phyloP scores from a whole-genome alignment of 2,888 invertebrate species.

The Cylindroiulus punctatus region DNA sequence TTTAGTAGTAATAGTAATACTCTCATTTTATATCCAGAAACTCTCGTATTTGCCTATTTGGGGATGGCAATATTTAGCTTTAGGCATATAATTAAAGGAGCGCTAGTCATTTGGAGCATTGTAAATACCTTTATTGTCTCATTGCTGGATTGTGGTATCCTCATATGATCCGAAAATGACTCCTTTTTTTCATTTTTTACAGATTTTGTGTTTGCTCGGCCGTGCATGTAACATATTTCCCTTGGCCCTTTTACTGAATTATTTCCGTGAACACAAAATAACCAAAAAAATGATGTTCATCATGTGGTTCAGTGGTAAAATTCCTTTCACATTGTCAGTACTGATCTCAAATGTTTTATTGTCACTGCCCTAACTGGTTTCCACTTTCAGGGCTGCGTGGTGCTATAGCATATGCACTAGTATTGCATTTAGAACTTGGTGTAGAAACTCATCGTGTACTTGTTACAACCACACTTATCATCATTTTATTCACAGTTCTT shows the following conservation, averaged over 20 bases:
- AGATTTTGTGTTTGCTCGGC: conserved; percentile 85
- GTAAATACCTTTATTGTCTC: conserved; percentile 65
- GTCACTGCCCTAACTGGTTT: background rate
- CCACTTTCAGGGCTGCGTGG: conserved; percentile 79
- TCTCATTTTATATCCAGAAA: conserved; percentile 71
- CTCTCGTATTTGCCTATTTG: conserved; percentile 98
- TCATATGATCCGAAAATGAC: background rate
- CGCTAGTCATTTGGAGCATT: conserved; percentile 94
- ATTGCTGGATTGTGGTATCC: background rate
- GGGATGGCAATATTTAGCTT: conserved; percentile 95
- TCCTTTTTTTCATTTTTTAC: conserved; percentile 52
- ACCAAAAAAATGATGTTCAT: conserved; percentile 99
- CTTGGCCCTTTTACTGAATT: conserved; percentile 89
- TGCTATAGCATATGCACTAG: conserved; percentile 97
- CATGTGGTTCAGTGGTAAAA: conserved; percentile 96
- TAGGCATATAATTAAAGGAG: conserved; percentile 84
- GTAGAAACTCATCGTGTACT: conserved; percentile 95
- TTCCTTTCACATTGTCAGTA: background rate
- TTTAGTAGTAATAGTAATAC: background rate
- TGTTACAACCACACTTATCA: conserved; percentile 97
- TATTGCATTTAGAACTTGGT: conserved; percentile 92
- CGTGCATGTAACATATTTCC: conserved; percentile 98
- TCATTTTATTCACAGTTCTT: conserved; percentile 94
- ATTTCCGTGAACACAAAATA: conserved; percentile 96
- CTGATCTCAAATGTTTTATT: background rate